Base-by-base conservation (phyloP, 2,888 invertebrate species). In the Bombylius discolor region DNA sequence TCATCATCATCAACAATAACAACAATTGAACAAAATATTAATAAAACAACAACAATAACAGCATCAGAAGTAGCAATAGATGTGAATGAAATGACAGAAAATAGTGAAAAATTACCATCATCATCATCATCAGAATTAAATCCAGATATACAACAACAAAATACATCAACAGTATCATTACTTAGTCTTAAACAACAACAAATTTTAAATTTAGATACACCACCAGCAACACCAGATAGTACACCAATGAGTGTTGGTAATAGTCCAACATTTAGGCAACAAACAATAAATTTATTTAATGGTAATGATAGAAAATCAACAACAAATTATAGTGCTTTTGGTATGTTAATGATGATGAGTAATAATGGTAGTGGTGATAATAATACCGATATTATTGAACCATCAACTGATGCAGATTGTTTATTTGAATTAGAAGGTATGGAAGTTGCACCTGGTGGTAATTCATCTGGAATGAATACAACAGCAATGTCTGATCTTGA, bases 371-470 rank as follows among this genome's bases (percentile, higher is more conserved):
- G 48, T 39, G 57, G 56, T 45, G 57, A 47, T 11, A 47, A 52
- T 42, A 58, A 58, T 55, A 58, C 62, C 6, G 62, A 55, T 44
- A 52, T 56, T 3, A 70, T 70, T 31, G 62, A 63, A 11, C 23
- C 23, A 23, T 23, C 23, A 23, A 23, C 23, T 23, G 85, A 85
- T 64, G 78, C 82, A 12, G 87, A 88, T 71, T 84, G 84, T 57
- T 76, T 90, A 59, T 90, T 91, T 67, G 83, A 84, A 64, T 76
- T 91, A 64, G 91, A 91, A 70, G 89, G 84, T 55, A 67, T 71
- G 36, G 69, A 71, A 54, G 12, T 39, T 56, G 56, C 49, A 53
- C 55, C 12, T 42, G 39, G 5, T 42, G 8, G 11, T 11, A 36
- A 6, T 8, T 8, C 9, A 9, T 11, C 39, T 42, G 12, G 6